phyloP scores from a whole-genome alignment of 2,888 invertebrate species.

The Noctua fimbriata region DNA sequence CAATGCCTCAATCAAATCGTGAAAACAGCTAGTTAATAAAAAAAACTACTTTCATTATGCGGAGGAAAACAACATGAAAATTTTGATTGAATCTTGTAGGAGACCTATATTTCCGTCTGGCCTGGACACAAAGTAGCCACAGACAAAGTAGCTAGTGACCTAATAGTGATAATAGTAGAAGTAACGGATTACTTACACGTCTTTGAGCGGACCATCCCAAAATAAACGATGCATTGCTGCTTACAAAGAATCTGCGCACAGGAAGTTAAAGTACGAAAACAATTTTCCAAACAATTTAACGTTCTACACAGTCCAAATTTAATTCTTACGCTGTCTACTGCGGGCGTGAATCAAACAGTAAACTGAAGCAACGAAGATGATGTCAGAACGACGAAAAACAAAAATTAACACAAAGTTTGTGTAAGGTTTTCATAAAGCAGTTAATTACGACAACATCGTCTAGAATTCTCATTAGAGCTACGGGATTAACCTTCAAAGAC shows the following conservation, averaged over 20 bases:
- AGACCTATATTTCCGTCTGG: constrained; percentile 65
- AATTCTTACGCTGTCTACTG: constrained; percentile 73
- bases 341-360: constrained; percentile 80
- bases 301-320: constrained; percentile 69
- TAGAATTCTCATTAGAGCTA: constrained; percentile 64
- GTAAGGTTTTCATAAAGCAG: constrained; percentile 71
- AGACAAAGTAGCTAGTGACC: constrained; percentile 37
- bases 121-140: constrained; percentile 12
- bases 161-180: constrained; percentile 51
- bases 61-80: constrained; percentile 48
- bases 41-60: constrained; percentile 2
- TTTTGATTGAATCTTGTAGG: constrained; percentile 58
- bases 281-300: constrained; percentile 62
- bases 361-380: constrained; percentile 78
- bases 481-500: constrained; percentile 64
- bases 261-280: constrained; percentile 48
- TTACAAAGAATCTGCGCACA: constrained; percentile 46
- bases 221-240: constrained; percentile 71
- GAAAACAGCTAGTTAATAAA: constrained; percentile 17
- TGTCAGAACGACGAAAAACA: constrained; percentile 79
- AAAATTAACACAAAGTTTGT: constrained; percentile 79
- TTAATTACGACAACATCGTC: constrained; percentile 72
- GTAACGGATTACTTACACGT: constrained; percentile 74
- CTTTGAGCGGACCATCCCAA: constrained; percentile 70
- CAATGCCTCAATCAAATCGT: constrained; percentile 18